A percentile compares a stretch with the other conserved stretches of the same genome.
These are phyloP conservation scores for Halocynthia aurantium DNA, from an alignment of 23 tunicate genomes.

Conservation along the genomic window DNA sequence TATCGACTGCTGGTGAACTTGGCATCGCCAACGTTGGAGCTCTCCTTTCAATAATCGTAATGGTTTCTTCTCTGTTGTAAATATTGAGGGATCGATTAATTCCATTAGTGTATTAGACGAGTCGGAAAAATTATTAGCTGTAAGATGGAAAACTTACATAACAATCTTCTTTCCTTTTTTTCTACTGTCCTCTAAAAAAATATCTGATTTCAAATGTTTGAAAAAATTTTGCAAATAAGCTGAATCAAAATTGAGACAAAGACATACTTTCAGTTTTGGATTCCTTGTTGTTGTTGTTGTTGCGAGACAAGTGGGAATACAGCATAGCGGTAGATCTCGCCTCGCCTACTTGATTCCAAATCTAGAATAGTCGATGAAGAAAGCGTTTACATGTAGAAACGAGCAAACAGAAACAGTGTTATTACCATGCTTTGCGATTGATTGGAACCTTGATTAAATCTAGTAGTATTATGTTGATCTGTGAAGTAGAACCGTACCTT, in stretches of 20 bases:
- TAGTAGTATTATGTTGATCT: neutral
- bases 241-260: too few relatives aligned
- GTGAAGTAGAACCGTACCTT: constrained; percentile 37
- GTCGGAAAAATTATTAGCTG: neutral
- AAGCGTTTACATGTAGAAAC: too few relatives aligned
- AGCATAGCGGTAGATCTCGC: constrained; percentile 47
- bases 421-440: too few relatives aligned
- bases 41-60: neutral
- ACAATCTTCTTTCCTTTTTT: neutral
- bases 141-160: neutral
- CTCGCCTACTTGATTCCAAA: constrained; percentile 38
- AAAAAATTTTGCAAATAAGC: neutral
- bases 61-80: constrained; percentile 4
- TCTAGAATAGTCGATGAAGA: constrained; percentile 1
- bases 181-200: neutral
- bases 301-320: constrained; percentile 18
- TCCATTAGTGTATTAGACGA: neutral
- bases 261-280: neutral
- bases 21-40: neutral
- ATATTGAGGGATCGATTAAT: neutral
- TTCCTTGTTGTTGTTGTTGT: neutral
- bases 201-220: neutral
- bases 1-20: neutral
- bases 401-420: too few relatives aligned
- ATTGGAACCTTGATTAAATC: too few relatives aligned